phyloP scores from a whole-genome alignment of 2,113 vertebrate genomes.

The Nothobranchius furzeri region DNA sequence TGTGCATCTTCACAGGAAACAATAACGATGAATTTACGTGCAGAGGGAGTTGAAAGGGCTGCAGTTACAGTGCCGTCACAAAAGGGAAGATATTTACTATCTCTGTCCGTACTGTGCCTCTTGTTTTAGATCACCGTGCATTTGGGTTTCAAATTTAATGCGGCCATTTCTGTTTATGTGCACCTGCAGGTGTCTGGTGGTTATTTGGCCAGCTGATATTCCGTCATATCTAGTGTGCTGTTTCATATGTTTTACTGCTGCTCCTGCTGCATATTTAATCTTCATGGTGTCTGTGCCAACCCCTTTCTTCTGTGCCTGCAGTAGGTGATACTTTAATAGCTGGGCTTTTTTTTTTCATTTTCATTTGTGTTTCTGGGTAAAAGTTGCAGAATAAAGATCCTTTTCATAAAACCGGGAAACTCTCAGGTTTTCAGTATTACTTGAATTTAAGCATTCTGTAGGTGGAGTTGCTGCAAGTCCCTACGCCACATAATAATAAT shows the following conservation, averaged over 20 bases:
- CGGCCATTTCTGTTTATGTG: slow-evolving; percentile 4
- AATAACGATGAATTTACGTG: not conserved
- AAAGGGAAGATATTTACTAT: slow-evolving; percentile 1
- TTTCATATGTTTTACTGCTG: slow-evolving; percentile 9
- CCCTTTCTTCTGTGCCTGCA: not conserved
- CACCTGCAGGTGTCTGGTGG: not conserved
- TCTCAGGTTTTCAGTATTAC: no score
- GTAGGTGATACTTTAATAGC: no score
- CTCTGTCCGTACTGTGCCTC: not conserved
- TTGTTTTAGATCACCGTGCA: slow-evolving; percentile 15
- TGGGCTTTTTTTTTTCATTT: no score
- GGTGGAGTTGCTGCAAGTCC: no score
- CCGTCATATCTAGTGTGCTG: not conserved
- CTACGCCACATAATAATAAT: no score
- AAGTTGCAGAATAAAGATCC: no score
- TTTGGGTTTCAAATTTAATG: slow-evolving; percentile 13
- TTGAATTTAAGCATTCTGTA: no score
- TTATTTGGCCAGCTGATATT: not conserved
- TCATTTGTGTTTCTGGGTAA: no score
- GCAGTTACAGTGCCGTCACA: not conserved
- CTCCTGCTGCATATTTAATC: not conserved
- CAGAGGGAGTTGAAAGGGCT: not conserved
- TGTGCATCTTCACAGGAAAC: not conserved
- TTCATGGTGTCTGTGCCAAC: not conserved
- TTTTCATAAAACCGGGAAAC: no score